These are phyloP conservation scores for Hoplias malabaricus DNA, from an alignment of 2,113 vertebrate genomes.

Conservation along the genomic window DNA sequence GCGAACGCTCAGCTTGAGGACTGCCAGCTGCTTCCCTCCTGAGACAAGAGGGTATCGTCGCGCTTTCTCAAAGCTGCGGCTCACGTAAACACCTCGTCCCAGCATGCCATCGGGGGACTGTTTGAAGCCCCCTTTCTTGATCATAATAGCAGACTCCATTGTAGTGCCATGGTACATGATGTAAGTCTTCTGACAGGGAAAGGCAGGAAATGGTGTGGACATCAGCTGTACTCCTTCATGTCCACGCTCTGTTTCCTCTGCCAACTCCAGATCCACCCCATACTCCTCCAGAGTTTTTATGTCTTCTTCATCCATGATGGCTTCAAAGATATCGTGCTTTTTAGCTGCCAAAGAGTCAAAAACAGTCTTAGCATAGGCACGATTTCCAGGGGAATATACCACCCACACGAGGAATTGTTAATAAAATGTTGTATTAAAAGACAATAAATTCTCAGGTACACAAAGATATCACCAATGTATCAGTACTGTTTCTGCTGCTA, in stretches of 20 bases:
- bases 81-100: conserved; percentile 52
- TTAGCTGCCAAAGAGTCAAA: no score
- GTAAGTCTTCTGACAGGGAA: background rate
- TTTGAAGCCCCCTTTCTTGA: conserved; percentile 27
- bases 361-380: no score
- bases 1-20: conserved; percentile 35
- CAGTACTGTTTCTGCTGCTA: no score
- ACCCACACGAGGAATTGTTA: no score
- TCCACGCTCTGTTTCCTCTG: background rate
- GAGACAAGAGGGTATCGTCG: conserved; percentile 29
- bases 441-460: no score
- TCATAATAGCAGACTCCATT: background rate
- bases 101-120: conserved; percentile 42
- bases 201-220: no score
- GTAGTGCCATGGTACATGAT: conserved; percentile 56
- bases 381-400: no score
- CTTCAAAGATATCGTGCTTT: no score
- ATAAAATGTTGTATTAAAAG: no score
- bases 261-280: background rate
- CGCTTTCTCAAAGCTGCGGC: conserved; percentile 42
- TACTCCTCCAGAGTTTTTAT: background rate
- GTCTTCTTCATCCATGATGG: background rate
- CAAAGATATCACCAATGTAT: no score
- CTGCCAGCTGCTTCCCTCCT: background rate
- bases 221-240: background rate